Percentiles rank a stretch among this genome's conserved stretches.
Conservation (phyloP, 2,113 vertebrate genomes). For the Malurus cyaneus region DNA sequence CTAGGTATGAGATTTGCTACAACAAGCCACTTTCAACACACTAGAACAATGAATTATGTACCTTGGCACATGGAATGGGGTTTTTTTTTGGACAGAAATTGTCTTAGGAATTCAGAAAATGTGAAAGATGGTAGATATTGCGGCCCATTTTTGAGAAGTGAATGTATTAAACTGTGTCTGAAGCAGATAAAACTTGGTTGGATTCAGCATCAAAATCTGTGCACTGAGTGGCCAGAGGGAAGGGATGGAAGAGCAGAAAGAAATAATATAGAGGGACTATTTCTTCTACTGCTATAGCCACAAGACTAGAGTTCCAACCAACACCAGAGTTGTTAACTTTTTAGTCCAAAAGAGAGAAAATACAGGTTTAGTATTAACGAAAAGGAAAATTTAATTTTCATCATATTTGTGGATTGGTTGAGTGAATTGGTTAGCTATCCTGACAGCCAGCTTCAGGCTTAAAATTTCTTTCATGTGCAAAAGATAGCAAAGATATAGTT, state of each 20-base stretch:
- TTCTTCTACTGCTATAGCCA: neutral
- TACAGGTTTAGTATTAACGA: neutral
- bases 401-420: neutral
- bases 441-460: neutral
- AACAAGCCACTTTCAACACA: neutral
- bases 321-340: neutral
- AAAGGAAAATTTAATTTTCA: neutral
- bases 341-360: neutral
- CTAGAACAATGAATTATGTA: neutral
- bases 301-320: neutral
- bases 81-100: neutral
- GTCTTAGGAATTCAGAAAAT: neutral
- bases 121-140: neutral
- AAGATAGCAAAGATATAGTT: neutral
- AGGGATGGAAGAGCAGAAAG: neutral
- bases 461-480: neutral
- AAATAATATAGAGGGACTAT: neutral
- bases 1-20: neutral
- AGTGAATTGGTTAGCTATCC: neutral
- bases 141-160: neutral
- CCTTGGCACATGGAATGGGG: neutral
- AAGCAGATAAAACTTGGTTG: neutral
- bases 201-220: neutral
- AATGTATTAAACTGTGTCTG: neutral
- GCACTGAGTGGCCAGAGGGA: neutral